Base-by-base conservation (phyloP, 2,797 vertebrate genomes). In the Pteropus rufus region DNA sequence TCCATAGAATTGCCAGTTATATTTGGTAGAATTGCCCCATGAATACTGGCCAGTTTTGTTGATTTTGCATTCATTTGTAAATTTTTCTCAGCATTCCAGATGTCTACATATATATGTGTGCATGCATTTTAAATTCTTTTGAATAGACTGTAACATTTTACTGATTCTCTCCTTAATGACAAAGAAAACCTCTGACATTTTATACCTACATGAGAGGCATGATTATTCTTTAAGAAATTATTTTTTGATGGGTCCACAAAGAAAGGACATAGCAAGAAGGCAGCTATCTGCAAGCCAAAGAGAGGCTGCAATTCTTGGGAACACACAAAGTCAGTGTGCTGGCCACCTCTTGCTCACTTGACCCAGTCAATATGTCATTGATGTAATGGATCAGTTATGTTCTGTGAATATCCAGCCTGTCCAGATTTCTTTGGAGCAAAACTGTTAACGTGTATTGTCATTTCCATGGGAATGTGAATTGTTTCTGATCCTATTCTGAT, bases 51-150 rank as follows among this genome's bases (percentile, higher is more conserved):
- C 34, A 34, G 11, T 80, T 80, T 91, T 85, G 41, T 34, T 77
- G 73, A 65, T 52, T 86, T 88, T 87, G 62, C 31, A 79, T 83
- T 93, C 89, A 60, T 29, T 88, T 87, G 16, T 83, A 83, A 83
- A 18, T 79, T 88, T 79, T 86, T 72, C 39, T 67, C 70, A 73
- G 62, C 31, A 29, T 79, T 79, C 46, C 69, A 87, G 16, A 58
- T 73, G 29, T 60, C 49, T 46, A 60, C 18, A 77, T 92, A 46
- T 46, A 26, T 46, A 12, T 46, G 4, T 80, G 2, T 73, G 41
- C 54, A 24, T 73, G 29, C 26, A 6, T 80, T 93, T 79, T 18
- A 21, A 34, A 54, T 79, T 82, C 31, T 91, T 93, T 88, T 67
- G 70, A 79, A 52, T 11, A 58, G 49, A 31, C 87, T 76, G 65